Conservation (phyloP, 2,888 invertebrate species). For the Girardia tigrina region DNA sequence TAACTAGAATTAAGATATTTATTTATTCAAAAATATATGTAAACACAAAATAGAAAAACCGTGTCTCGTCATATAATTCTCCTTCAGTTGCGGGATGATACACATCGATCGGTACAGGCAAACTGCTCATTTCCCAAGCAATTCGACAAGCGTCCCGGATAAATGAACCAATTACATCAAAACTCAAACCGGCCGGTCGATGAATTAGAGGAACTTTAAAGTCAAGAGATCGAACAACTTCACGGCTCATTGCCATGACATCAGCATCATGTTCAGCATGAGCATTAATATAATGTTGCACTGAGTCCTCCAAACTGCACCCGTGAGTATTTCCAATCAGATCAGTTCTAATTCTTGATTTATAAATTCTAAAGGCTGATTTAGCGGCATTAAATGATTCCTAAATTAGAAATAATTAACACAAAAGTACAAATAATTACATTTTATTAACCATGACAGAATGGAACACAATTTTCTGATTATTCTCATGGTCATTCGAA, state of each 20-base stretch:
- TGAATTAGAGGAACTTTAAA: slow-evolving; percentile 1
- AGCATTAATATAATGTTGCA: slow-evolving; percentile 49
- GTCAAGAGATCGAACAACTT: slow-evolving; percentile 45
- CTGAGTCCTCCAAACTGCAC: slow-evolving; percentile 49
- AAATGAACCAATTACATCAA: slow-evolving; percentile 46
- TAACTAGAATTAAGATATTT: slow-evolving; percentile 42
- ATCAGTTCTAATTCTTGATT: slow-evolving; percentile 48
- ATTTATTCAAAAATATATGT: not conserved
- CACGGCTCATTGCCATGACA: slow-evolving; percentile 37
- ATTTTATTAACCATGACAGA: slow-evolving; percentile 43
- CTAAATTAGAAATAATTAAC: slow-evolving; percentile 39
- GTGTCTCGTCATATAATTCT: slow-evolving; percentile 48
- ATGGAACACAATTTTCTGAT: slow-evolving; percentile 47
- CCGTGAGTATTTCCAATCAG: slow-evolving; percentile 45
- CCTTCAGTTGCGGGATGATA: slow-evolving; percentile 44
- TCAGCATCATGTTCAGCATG: slow-evolving; percentile 41
- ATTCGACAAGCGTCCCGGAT: slow-evolving; percentile 48
- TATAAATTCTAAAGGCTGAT: slow-evolving; percentile 47
- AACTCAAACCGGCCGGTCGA: slow-evolving; percentile 43
- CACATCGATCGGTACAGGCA: slow-evolving; percentile 48
- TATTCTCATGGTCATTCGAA: slow-evolving; percentile 48
- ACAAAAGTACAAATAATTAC: not conserved
- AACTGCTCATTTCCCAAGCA: slow-evolving; percentile 48
- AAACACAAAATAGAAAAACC: not conserved
- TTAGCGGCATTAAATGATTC: slow-evolving; percentile 49